Percentiles rank a stretch among this genome's conserved stretches.
phyloP scores from a whole-genome alignment of 2,797 vertebrate species.

The Chrysocyon brachyurus region DNA sequence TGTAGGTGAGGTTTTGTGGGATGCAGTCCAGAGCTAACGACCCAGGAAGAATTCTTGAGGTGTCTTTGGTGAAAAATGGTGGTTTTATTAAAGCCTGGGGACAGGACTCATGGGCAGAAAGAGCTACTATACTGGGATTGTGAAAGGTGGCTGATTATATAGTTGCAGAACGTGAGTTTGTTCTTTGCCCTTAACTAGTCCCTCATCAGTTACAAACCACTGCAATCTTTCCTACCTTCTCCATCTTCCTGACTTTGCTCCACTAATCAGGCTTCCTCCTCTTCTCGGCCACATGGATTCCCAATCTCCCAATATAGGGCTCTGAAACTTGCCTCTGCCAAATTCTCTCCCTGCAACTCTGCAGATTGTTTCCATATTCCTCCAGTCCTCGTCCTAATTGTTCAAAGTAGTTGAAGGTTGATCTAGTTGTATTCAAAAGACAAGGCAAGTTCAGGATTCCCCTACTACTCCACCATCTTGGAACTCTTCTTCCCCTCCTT shows the following conservation, averaged over 20 bases:
- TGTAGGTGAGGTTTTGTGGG: too few species aligned
- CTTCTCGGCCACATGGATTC: fast-evolving
- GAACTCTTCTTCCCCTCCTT: neutral
- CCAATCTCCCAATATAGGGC: neutral
- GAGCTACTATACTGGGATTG: too few species aligned
- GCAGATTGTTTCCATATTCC: neutral
- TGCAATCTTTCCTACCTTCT: neutral
- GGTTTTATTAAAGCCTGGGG: too few species aligned
- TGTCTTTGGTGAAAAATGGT: too few species aligned
- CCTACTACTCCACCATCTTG: neutral
- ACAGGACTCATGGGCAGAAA: too few species aligned
- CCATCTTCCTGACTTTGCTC: neutral
- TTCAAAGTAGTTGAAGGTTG: neutral
- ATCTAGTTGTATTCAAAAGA: neutral
- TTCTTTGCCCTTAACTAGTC: too few species aligned
- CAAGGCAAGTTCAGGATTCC: neutral
- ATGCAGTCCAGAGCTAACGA: too few species aligned
- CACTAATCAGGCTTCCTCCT: neutral
- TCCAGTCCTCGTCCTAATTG: neutral
- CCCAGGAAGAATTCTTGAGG: too few species aligned
- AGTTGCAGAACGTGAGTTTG: too few species aligned
- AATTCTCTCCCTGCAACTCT: neutral
- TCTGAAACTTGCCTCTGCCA: neutral
- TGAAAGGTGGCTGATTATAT: too few species aligned
- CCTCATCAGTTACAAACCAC: neutral